Evolutionary conservation across 2,113 vertebrate species (phyloP), one percentile per base, ranked within the genome.

Genomic region (Trogon surrucura): DNA sequence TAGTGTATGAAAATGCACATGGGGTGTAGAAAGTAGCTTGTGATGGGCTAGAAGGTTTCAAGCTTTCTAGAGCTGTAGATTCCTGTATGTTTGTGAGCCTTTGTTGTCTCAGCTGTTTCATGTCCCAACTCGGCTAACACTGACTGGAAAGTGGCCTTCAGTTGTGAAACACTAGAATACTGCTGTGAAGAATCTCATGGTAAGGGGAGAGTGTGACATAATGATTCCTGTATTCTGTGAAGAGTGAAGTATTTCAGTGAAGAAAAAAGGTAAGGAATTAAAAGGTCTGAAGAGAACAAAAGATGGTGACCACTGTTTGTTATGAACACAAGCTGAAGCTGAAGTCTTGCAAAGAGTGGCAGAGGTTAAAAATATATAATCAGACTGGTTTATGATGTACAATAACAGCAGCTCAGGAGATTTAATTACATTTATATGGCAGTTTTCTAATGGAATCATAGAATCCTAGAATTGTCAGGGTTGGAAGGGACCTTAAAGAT

Each of bases 141-240:
- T 32, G 29, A 11, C 30, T 62, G 36, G 27, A 67, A 56, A 19
- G 19, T 65, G 41, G 20, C 6, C 14, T 89, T 70, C 32, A 32
- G 17, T 2, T 54, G 3, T 38, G 8, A 38, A 38, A 26, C 17
- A 8, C 23, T 66, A 0, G 0, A 13, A 14, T 29, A 18, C 23
- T 22, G 6, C 29, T 89, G 38, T 53, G 53, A 85, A 64, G 38
- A 36, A 4, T 51, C 10, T 69, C 1, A 3, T 1, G 2, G 8
- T 69, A 32, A 53, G 13, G 62, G 75, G 22, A 66, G 16, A 56
- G 10, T 16, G n/a, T 22, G 20, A 84, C 56, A 6, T 56, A 77
- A 61, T 4, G 8, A 41, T 41, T 91, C 36, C 30, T 29, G 1
- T 69, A 3, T 41, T 79, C 66, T 57, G 11, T 66, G 36, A 54